Evolutionary conservation across 2,113 vertebrate genomes (phyloP).

Genomic region (Furnarius figulus): DNA sequence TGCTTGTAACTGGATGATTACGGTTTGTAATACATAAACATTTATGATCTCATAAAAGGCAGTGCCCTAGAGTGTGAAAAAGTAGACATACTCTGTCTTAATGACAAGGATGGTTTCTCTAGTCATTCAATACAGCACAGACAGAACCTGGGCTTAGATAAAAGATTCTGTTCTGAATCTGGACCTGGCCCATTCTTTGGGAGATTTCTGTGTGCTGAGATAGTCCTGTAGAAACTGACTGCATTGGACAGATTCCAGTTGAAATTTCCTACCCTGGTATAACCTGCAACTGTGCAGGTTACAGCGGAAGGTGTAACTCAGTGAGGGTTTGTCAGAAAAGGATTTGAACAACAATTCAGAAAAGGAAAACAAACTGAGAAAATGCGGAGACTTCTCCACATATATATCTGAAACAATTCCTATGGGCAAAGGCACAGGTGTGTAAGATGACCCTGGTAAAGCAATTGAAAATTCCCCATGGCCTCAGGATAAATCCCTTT

Average conservation of each 20-base stretch:
- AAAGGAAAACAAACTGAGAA: conserved; percentile 21
- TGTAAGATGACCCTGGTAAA: conserved; percentile 47
- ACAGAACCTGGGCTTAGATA: background rate
- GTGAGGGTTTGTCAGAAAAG: background rate
- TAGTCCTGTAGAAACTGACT: background rate
- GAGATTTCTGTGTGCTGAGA: background rate
- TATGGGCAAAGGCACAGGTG: conserved; percentile 9
- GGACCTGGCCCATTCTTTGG: background rate
- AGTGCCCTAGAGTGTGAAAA: background rate
- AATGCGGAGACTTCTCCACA: background rate
- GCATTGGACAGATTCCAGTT: background rate
- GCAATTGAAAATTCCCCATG: conserved; percentile 52
- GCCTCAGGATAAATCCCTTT: conserved; percentile 50
- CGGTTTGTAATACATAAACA: background rate
- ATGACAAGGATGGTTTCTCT: background rate
- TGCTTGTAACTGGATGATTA: background rate
- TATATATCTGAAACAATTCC: conserved; percentile 15
- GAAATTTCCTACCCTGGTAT: background rate
- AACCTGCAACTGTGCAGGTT: background rate
- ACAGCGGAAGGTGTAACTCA: background rate
- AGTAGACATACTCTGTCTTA: background rate
- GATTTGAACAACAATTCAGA: background rate
- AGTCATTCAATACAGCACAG: rapidly evolving
- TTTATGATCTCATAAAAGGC: background rate
- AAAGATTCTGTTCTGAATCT: background rate